Evolutionary conservation across 1,140 invertebrate species (phyloP).

Genomic region (Heliconius eleuchia): DNA sequence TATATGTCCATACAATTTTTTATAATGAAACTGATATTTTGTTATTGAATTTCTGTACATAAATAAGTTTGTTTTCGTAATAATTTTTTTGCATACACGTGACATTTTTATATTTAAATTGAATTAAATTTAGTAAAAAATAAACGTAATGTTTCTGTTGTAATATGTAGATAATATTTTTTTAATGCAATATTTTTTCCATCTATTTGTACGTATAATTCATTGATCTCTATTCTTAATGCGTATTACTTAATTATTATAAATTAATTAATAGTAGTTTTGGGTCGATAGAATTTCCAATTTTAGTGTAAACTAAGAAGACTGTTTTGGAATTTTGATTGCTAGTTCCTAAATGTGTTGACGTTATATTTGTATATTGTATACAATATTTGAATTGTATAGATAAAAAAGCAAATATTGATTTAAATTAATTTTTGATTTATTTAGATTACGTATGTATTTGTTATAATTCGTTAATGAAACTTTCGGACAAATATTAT

Average conservation of each 20-base stretch:
- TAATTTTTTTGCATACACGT: not conserved
- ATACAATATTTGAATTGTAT: too few relatives aligned
- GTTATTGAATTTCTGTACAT: not conserved
- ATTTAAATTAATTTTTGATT: too few relatives aligned
- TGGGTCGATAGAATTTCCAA: not conserved
- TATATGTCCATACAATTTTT: not conserved
- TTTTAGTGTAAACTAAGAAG: slow-evolving; percentile 7
- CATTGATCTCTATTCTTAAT: slow-evolving; percentile 33
- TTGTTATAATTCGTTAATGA: too few relatives aligned
- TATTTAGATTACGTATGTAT: too few relatives aligned
- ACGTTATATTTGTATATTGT: not conserved
- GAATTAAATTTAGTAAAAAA: not conserved
- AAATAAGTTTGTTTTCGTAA: not conserved
- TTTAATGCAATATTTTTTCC: slow-evolving; percentile 23
- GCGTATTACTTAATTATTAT: slow-evolving; percentile 34
- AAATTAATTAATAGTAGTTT: slow-evolving; percentile 9
- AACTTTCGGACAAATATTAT: too few relatives aligned
- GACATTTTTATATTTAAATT: not conserved
- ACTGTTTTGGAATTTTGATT: slow-evolving; percentile 20
- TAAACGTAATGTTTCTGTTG: slow-evolving; percentile 9
- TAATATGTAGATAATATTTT: slow-evolving; percentile 13
- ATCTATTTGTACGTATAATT: slow-evolving; percentile 20
- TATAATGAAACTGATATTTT: slow-evolving; percentile 3
- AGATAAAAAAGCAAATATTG: too few relatives aligned
- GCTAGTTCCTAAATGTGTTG: not conserved